These are phyloP conservation scores for Hyphantria cunea DNA, from an alignment of 1,140 invertebrate genomes.

Conservation along the genomic window DNA sequence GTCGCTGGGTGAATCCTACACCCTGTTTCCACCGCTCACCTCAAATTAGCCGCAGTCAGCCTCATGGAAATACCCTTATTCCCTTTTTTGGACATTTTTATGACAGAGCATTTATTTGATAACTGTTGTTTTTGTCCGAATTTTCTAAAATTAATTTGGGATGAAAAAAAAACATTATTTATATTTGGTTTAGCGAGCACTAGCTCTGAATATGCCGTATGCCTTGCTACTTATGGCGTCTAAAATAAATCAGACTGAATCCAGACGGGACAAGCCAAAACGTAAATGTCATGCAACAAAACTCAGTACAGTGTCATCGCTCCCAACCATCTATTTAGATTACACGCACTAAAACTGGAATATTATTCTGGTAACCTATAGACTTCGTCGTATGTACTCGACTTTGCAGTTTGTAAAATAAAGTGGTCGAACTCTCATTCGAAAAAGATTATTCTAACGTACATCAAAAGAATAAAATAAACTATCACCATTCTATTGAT, in stretches of 20 bases:
- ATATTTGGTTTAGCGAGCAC: not conserved
- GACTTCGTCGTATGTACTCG: not conserved
- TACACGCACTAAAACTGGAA: conserved; percentile 23
- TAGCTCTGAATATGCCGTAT: not conserved
- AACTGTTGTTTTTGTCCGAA: conserved; percentile 6
- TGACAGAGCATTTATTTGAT: not conserved
- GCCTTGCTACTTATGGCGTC: conserved; percentile 37
- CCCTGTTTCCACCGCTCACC: conserved; percentile 8
- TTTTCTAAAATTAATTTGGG: not conserved
- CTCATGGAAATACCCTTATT: conserved; percentile 19
- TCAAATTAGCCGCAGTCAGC: conserved; percentile 35
- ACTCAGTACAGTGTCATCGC: conserved; percentile 45
- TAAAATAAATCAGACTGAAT: conserved; percentile 60
- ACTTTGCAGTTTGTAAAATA: too few species aligned
- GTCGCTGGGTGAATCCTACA: conserved; percentile 29
- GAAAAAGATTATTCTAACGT: too few species aligned
- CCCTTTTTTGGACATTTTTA: conserved; percentile 2
- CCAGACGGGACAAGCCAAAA: conserved; percentile 49
- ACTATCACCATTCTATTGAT: too few species aligned
- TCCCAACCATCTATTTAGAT: conserved; percentile 32
- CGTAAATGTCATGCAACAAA: conserved; percentile 66
- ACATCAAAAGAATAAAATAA: too few species aligned
- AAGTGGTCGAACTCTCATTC: too few species aligned
- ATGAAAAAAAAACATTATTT: not conserved
- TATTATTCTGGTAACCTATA: conserved; percentile 16